A percentile compares a stretch with the other conserved stretches of the same genome.
These are phyloP conservation scores for Drosophila percnosoma DNA, from an alignment of 2,888 invertebrate genomes.

Conservation along the genomic window DNA sequence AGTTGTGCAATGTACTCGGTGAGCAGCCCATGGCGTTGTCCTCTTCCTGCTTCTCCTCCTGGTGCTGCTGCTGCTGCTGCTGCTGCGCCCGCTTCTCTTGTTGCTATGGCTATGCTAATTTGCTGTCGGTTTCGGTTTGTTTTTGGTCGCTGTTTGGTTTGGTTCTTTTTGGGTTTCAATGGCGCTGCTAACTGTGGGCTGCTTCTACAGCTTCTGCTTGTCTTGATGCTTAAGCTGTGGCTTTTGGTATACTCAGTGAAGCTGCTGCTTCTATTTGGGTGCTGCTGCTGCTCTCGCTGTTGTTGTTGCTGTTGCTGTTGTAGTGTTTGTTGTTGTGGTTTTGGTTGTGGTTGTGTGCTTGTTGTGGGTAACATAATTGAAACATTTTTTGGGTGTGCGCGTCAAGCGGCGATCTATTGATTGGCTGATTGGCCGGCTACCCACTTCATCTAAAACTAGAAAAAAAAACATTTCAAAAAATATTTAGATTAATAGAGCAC, in stretches of 20 bases:
- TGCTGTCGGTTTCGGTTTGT: conserved; percentile 66
- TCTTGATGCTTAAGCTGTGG: conserved; percentile 41
- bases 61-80: background rate
- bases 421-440: conserved; percentile 38
- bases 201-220: conserved; percentile 9
- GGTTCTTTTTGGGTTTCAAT: conserved; percentile 56
- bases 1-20: conserved; percentile 73
- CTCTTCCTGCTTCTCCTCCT: conserved; percentile 19
- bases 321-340: conserved; percentile 31
- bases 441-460: conserved; percentile 48
- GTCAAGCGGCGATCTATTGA: conserved; percentile 62
- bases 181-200: conserved; percentile 23
- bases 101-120: conserved; percentile 66
- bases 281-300: conserved; percentile 24
- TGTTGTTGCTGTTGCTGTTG: conserved; percentile 19
- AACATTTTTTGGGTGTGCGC: conserved; percentile 65
- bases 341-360: conserved; percentile 39
- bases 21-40: conserved; percentile 78
- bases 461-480: background rate
- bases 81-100: conserved; percentile 5
- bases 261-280: conserved; percentile 39
- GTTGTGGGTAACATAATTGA: conserved; percentile 72
- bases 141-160: conserved; percentile 59
- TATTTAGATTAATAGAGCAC: conserved; percentile 15
- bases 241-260: conserved; percentile 40